Evolutionary conservation across 1,140 invertebrate species (phyloP).

Genomic region (Bombus cullumanus): DNA sequence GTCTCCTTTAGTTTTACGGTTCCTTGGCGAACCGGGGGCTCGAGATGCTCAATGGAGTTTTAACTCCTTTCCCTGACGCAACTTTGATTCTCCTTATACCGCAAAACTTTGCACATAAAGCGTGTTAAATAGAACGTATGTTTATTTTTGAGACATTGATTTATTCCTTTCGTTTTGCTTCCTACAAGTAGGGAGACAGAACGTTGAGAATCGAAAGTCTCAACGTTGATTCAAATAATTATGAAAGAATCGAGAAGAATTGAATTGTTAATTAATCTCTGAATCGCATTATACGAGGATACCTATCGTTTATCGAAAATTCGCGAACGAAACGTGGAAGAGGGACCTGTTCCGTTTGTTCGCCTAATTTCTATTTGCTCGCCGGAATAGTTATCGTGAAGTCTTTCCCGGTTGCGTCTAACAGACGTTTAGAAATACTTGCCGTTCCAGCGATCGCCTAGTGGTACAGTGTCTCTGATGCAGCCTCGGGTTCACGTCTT

Average conservation of each 20-base stretch:
- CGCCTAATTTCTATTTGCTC: conserved; percentile 11
- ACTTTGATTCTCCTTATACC: not conserved
- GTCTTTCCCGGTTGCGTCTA: not conserved
- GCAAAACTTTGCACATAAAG: not conserved
- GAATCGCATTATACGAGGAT: not conserved
- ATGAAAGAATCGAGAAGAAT: not conserved
- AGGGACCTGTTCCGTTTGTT: not conserved
- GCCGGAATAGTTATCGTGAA: not conserved
- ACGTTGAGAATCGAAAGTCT: too few species aligned
- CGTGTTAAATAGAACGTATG: not conserved
- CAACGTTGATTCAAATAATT: too few species aligned
- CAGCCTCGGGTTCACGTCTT: not conserved
- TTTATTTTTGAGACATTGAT: not conserved
- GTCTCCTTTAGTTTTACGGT: not conserved
- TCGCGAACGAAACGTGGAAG: not conserved
- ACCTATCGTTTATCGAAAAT: not conserved
- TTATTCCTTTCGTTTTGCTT: not conserved
- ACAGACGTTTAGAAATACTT: conserved; percentile 16
- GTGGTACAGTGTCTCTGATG: too few species aligned
- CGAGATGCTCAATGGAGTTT: not conserved
- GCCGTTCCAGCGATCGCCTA: not conserved
- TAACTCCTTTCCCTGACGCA: not conserved
- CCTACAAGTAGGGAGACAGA: not conserved
- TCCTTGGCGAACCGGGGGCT: not conserved
- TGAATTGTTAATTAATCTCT: not conserved